Percentiles rank a stretch among this genome's conserved stretches.
Conservation (phyloP, 2,888 invertebrate species). For the Melinaea menophilus region DNA sequence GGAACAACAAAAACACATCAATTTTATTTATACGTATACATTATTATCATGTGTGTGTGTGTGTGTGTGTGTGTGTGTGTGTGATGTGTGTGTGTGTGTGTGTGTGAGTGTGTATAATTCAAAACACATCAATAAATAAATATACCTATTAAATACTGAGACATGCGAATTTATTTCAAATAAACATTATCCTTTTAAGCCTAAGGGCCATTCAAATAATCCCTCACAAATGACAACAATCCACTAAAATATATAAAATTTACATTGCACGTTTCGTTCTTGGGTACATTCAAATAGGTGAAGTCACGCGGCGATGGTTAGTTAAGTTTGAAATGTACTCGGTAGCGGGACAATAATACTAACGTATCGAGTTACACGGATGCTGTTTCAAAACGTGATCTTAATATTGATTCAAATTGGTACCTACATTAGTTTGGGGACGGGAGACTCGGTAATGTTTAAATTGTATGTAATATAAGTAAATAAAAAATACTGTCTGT, state of each 20-base stretch:
- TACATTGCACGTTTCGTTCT: constrained; percentile 53
- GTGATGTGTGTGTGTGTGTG: too few species aligned
- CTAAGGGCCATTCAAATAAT: constrained; percentile 46
- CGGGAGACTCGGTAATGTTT: constrained; percentile 12
- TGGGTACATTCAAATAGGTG: constrained; percentile 64
- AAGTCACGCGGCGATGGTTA: constrained; percentile 65
- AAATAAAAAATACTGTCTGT: too few species aligned
- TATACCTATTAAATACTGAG: background rate
- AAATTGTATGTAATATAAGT: too few species aligned
- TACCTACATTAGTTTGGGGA: constrained; percentile 32
- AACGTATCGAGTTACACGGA: constrained; percentile 64
- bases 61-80: too few species aligned
- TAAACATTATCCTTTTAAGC: constrained; percentile 38
- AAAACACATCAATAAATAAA: too few species aligned
- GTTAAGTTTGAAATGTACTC: constrained; percentile 60
- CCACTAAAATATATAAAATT: constrained; percentile 21
- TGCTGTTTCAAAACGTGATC: constrained; percentile 61
- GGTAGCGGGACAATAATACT: constrained; percentile 58
- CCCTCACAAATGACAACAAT: constrained; percentile 37
- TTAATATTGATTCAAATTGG: constrained; percentile 62
- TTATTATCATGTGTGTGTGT: too few species aligned
- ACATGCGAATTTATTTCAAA: constrained; percentile 16
- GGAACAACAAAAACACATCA: too few species aligned
- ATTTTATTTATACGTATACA: too few species aligned
- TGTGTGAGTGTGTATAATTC: too few species aligned